These are phyloP conservation scores for Hyles lineata DNA, from an alignment of 2,888 invertebrate genomes.

Conservation along the genomic window DNA sequence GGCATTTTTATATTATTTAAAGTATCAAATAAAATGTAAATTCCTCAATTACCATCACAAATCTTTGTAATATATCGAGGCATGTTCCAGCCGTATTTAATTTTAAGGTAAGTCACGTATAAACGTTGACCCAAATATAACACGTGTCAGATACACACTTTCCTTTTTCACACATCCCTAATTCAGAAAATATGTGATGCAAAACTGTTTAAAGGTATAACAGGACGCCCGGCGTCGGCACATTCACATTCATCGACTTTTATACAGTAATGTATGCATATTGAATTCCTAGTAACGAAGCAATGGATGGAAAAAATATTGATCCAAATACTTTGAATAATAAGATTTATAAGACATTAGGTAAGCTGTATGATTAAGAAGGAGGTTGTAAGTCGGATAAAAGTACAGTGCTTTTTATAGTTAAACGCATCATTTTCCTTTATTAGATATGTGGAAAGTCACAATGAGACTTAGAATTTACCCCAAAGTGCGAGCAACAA, in stretches of 20 bases:
- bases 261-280: neutral
- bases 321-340: neutral
- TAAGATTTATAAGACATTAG: no score
- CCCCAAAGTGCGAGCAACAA: neutral
- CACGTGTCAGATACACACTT: constrained; percentile 8
- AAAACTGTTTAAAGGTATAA: neutral
- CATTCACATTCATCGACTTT: neutral
- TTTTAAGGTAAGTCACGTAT: constrained; percentile 7
- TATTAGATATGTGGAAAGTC: neutral
- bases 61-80: neutral
- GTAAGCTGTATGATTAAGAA: no score
- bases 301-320: neutral
- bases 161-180: constrained; percentile 26
- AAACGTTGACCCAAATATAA: constrained; percentile 13
- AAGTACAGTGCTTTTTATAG: no score
- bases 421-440: neutral
- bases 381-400: no score
- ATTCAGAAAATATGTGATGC: constrained; percentile 4
- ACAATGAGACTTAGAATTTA: neutral
- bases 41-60: neutral
- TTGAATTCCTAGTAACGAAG: neutral
- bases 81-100: neutral
- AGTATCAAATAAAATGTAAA: neutral
- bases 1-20: neutral
- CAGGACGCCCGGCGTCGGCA: neutral